phyloP scores from a whole-genome alignment of 2,888 invertebrate genomes.

The Diaprepes abbreviatus region DNA sequence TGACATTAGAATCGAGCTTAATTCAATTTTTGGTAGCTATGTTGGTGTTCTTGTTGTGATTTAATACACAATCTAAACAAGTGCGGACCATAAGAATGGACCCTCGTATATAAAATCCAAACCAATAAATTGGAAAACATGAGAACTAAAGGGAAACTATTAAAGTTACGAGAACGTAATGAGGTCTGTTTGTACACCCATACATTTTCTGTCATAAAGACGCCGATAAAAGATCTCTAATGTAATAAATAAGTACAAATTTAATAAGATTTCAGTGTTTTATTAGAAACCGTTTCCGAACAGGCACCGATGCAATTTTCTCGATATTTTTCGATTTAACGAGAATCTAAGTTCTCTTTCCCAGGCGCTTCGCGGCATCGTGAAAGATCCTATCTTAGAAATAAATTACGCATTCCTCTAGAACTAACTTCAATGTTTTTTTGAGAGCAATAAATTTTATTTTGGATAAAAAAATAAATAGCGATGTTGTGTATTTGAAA shows the following conservation, averaged over 20 bases:
- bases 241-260: slow-evolving; percentile 16
- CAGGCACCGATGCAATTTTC: slow-evolving; percentile 4
- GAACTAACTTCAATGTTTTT: not conserved
- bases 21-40: too few relatives aligned
- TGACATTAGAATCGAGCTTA: too few relatives aligned
- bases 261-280: slow-evolving; percentile 13
- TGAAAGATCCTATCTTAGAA: slow-evolving; percentile 9
- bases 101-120: too few relatives aligned
- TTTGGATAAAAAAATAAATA: not conserved
- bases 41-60: too few relatives aligned
- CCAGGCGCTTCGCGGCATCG: slow-evolving; percentile 3
- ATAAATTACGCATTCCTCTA: slow-evolving; percentile 12
- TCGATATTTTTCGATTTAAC: slow-evolving; percentile 7
- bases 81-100: too few relatives aligned
- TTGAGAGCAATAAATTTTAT: not conserved
- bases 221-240: slow-evolving; percentile 6
- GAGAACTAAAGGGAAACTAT: not conserved
- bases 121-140: not conserved
- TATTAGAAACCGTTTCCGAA: slow-evolving; percentile 6
- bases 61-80: too few relatives aligned
- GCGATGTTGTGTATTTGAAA: too few relatives aligned
- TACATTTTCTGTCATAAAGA: not conserved
- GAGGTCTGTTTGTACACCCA: not conserved
- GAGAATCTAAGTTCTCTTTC: slow-evolving; percentile 15
- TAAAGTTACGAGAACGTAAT: not conserved